Conservation (phyloP, 2,113 vertebrate genomes). For the Peromyscus leucopus region DNA sequence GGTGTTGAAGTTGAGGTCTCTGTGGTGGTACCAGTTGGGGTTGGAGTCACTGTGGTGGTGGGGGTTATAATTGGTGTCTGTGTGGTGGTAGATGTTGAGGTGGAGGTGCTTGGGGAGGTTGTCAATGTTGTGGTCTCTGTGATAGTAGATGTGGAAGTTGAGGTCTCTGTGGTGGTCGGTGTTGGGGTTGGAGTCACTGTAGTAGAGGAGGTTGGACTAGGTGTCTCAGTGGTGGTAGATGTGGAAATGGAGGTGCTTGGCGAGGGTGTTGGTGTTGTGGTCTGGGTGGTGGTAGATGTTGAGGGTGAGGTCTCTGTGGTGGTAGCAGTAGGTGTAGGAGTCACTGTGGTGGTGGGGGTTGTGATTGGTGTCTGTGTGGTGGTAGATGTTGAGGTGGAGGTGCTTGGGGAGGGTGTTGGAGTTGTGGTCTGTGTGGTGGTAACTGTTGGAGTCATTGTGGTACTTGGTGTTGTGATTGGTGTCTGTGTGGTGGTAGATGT, state of each 20-base stretch:
- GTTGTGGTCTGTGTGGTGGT: too few species aligned
- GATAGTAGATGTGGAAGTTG: background rate
- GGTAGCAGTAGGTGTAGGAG: background rate
- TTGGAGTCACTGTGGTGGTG: rapidly evolving
- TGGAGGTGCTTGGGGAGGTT: background rate
- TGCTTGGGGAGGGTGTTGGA: background rate
- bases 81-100: background rate
- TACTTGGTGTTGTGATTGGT: too few species aligned
- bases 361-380: background rate
- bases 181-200: too few species aligned
- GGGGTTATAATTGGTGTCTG: background rate
- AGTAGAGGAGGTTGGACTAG: too few species aligned
- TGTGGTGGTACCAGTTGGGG: background rate
- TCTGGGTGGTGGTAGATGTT: background rate
- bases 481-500: too few species aligned
- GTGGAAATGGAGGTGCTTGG: rapidly evolving
- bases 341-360: background rate
- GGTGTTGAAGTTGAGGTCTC: background rate
- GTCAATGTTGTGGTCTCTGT: background rate
- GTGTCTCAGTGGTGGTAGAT: too few species aligned
- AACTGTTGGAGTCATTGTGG: too few species aligned
- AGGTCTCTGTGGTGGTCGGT: background rate
- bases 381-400: rapidly evolving
- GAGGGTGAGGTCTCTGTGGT: background rate
- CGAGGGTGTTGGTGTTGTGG: background rate